These are phyloP conservation scores for Kradibia gibbosae DNA, from an alignment of 1,140 invertebrate species.

Conservation along the genomic window DNA sequence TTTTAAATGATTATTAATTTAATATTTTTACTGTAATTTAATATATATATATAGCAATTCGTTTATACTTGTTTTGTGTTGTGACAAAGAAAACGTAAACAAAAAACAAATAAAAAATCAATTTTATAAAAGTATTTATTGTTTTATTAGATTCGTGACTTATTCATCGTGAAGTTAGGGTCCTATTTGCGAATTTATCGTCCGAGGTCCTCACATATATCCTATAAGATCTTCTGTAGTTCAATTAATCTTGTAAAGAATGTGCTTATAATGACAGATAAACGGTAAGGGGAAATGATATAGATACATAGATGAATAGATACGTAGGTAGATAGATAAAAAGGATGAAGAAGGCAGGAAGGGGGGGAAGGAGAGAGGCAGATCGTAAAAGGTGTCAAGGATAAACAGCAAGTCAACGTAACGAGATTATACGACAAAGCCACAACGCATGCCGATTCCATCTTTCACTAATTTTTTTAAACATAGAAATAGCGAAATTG, in stretches of 20 bases:
- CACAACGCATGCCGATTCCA: slow-evolving; percentile 52
- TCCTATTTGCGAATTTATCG: slow-evolving; percentile 56
- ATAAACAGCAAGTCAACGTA: slow-evolving; percentile 63
- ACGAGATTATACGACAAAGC: slow-evolving; percentile 65
- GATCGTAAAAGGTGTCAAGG: slow-evolving; percentile 65
- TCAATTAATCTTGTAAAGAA: neutral
- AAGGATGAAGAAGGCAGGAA: slow-evolving; percentile 31
- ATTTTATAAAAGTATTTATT: neutral
- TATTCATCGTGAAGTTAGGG: slow-evolving; percentile 51
- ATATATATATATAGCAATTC: too few relatives aligned
- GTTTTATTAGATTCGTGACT: neutral
- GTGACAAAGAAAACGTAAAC: neutral
- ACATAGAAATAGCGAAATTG: slow-evolving; percentile 43
- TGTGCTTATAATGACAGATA: neutral
- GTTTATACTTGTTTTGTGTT: too few relatives aligned
- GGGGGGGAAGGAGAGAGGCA: neutral
- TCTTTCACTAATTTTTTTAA: slow-evolving; percentile 41
- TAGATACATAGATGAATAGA: neutral
- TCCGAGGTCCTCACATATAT: slow-evolving; percentile 44
- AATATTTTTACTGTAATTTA: too few relatives aligned
- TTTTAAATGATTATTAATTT: too few relatives aligned
- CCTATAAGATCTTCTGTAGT: slow-evolving; percentile 21
- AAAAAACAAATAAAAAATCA: neutral
- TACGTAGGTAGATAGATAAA: neutral
- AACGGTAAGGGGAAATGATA: neutral